Evolutionary conservation across 2,888 invertebrate species (phyloP).

Genomic region (Synanthedon tipuliformis): DNA sequence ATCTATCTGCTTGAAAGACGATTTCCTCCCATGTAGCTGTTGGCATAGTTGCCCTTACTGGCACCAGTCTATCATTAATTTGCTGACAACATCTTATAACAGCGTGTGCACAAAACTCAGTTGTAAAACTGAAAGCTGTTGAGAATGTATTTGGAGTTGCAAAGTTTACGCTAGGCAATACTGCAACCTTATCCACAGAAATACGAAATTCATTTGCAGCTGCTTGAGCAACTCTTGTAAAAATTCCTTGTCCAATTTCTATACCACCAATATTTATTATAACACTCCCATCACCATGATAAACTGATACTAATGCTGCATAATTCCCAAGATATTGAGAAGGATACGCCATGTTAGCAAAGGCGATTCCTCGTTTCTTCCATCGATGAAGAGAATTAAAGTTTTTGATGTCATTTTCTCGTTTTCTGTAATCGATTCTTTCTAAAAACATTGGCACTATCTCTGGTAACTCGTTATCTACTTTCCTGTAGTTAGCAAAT

Average conservation of each 20-base stretch:
- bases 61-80: conserved; percentile 48
- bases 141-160: conserved; percentile 71
- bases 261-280: conserved; percentile 72
- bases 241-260: conserved; percentile 79
- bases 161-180: conserved; percentile 73
- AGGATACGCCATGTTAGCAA: conserved; percentile 72
- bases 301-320: conserved; percentile 69
- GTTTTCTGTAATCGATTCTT: conserved; percentile 48
- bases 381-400: conserved; percentile 74
- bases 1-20: conserved; percentile 48
- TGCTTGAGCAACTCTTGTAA: conserved; percentile 76
- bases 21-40: conserved; percentile 66
- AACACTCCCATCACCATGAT: conserved; percentile 71
- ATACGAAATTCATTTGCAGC: conserved; percentile 74
- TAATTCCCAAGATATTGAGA: conserved; percentile 29
- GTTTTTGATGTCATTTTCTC: conserved; percentile 45
- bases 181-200: conserved; percentile 70
- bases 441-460: conserved; percentile 19
- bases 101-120: conserved; percentile 73
- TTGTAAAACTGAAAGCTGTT: conserved; percentile 76
- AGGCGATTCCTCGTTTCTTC: conserved; percentile 75
- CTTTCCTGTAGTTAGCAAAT: conserved; percentile 39
- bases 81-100: conserved; percentile 59
- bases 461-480: conserved; percentile 24
- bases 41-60: conserved; percentile 43